These are phyloP conservation scores for Cataglyphis altisquamis DNA, from an alignment of 2,888 invertebrate genomes.

Conservation along the genomic window DNA sequence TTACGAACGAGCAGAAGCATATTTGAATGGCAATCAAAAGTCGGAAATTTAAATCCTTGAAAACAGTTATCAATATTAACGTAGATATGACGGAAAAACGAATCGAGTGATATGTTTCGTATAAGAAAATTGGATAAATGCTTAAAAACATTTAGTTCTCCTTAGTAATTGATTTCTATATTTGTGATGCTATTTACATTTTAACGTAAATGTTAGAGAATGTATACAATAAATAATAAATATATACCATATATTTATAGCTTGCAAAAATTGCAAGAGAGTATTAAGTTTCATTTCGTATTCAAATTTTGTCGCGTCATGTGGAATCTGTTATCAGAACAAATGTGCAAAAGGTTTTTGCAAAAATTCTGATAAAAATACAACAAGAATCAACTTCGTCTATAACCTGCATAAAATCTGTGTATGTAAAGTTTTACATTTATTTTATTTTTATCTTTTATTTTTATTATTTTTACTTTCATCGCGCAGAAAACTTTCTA, in stretches of 20 bases:
- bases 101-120: background rate
- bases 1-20: conserved; percentile 23
- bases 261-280: background rate
- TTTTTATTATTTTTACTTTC: background rate
- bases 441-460: background rate
- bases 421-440: background rate
- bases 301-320: background rate
- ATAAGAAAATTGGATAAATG: background rate
- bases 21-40: conserved; percentile 39
- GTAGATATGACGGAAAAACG: conserved; percentile 8
- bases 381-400: background rate
- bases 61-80: conserved; percentile 37
- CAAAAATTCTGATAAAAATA: conserved; percentile 17
- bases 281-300: background rate
- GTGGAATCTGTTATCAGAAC: background rate
- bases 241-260: background rate
- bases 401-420: background rate
- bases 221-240: background rate
- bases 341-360: conserved; percentile 1
- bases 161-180: background rate
- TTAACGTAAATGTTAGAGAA: background rate
- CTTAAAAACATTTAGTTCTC: background rate
- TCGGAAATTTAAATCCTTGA: conserved; percentile 22
- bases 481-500: background rate
- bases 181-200: background rate